These are phyloP conservation scores for Parochlus steinenii DNA, from an alignment of 2,888 invertebrate genomes.

Conservation along the genomic window DNA sequence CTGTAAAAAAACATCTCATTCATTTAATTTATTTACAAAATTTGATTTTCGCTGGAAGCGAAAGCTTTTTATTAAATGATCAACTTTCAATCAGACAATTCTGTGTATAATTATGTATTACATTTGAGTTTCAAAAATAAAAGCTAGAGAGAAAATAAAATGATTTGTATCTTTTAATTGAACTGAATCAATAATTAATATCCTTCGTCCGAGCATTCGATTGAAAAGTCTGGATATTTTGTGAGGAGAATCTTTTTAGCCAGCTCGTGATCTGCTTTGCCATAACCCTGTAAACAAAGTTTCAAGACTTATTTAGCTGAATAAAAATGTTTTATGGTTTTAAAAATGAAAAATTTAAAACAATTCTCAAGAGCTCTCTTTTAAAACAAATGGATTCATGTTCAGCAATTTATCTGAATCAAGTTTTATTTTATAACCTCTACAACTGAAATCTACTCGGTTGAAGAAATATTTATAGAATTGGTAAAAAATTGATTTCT, in stretches of 20 bases:
- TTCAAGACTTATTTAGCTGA: slow-evolving; percentile 17
- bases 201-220: slow-evolving; percentile 74
- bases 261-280: slow-evolving; percentile 74
- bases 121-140: neutral
- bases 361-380: neutral
- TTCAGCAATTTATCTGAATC: neutral
- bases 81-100: no score
- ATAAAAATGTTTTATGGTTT: neutral
- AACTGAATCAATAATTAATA: slow-evolving; percentile 35
- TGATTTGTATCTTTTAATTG: neutral
- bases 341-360: neutral
- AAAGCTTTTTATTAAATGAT: no score
- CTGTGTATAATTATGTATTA: no score
- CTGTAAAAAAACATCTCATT: no score
- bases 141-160: neutral
- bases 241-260: slow-evolving; percentile 58
- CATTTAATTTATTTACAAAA: no score
- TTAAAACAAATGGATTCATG: neutral
- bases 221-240: slow-evolving; percentile 53
- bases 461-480: neutral
- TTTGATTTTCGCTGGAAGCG: no score
- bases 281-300: slow-evolving; percentile 50
- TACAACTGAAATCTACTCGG: neutral
- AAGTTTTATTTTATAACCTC: neutral
- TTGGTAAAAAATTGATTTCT: no score